Evolutionary conservation across 1,140 invertebrate genomes (phyloP), one percentile per base, ranked within the genome.

Genomic region (Wasmannia auropunctata): DNA sequence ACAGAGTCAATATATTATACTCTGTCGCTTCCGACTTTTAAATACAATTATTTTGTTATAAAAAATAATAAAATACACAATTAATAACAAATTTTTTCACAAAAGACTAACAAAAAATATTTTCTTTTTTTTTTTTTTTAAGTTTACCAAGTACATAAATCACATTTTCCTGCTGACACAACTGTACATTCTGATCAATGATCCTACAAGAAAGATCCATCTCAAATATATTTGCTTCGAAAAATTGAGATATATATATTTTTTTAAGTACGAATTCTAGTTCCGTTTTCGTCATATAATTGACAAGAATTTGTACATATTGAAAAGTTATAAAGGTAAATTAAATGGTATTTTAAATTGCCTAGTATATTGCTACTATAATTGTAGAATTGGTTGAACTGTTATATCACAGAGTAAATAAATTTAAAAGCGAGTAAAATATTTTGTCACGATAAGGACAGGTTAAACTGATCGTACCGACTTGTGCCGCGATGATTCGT

Each of bases 401-500:
- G 6, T 69, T 28, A 16, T 43, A 58, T 28, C 11, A 22, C 11
- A 2, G 14, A 31, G 25, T 5, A 43, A 81, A 70, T 60, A 58
- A 72, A 60, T 46, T 58, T 46, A 31, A 14, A 72, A 74, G 2
- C 3, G 19, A 69, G 14, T 72, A 8, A 54, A 28, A 80, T 22
- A 37, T 0, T 46, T 40, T 34, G 40, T 49, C 11, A 79, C 49
- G 10, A 46, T 43, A 10, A 34, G 4, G 7, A 70, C 22, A 83
- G 79, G 79, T 83, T 83, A 83, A 14, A 11, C 37, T 34, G 25
- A 96, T 96, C 92, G 96, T 96, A 96, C 97, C 97, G 91, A 98
- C 96, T 91, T 97, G 96, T 88, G 97, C 97, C 79, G 97, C 96
- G 70, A 98, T 95, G 86, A 98, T 98, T 62, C 98, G 95, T 84